Evolutionary conservation across 2,113 vertebrate genomes (phyloP), one percentile per base, ranked within the genome.

Genomic region (Stictonetta naevosa): DNA sequence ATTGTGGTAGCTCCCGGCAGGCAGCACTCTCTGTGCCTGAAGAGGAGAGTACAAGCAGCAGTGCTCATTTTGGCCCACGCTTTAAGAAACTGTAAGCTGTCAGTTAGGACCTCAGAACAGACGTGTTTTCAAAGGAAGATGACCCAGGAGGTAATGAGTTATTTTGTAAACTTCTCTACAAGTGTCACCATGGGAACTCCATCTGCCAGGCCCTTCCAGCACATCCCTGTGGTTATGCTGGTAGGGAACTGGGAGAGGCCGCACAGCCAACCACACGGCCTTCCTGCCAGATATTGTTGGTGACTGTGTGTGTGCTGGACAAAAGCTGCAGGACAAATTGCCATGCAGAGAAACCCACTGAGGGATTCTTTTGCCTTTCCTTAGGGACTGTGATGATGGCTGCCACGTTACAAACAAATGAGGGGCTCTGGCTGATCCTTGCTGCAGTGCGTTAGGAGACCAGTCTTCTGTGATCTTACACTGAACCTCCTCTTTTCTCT

Each of bases 221-320:
- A 22, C 90, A 94, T 95, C 93, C 92, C 87, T 89, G 75, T 2
- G 2, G 84, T 94, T 95, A 59, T 33, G 40, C 89, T 83, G 67
- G 62, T 91, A 69, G 74, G 76, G 66, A 96, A 58, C 81, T 85
- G 81, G 63, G 82, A 89, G 85, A 93, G 71, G 75, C 74, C 53
- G 13, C 76, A 76, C 89, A 95, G 74, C 66, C 82, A 96, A 93
- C 81, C 59, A 59, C 78, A 42, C 1, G 2, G 25, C 85, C 71
- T 79, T 91, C 78, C 71, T 97, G 87, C 79, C 90, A 93, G 90
- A 93, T 93, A 95, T 74, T 95, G 89, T 75, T 87, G 67, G 46
- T 94, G 82, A 88, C 67, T n/a, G 67, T 91, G 69, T 59, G 55
- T 90, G 87, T 90, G 91, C 40, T 94, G 81, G 74, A 93, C 50